These are phyloP conservation scores for Rotaria magnacalcarata DNA, from an alignment of 2,888 invertebrate genomes.

Conservation along the genomic window DNA sequence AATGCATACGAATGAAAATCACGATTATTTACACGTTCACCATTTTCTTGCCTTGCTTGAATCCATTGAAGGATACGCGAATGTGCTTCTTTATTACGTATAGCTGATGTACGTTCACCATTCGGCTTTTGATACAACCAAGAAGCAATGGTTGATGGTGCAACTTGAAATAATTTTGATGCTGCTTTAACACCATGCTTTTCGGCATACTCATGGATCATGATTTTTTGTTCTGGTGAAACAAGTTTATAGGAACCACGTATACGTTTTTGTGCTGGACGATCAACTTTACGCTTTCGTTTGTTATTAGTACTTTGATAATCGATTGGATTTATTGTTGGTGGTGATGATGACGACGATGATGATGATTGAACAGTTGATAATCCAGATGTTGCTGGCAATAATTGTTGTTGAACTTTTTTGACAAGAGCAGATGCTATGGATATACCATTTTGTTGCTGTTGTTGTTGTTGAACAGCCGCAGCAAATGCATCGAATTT, in stretches of 20 bases:
- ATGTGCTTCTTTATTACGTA: constrained; percentile 34
- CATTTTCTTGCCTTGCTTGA: constrained; percentile 7
- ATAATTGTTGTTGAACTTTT: constrained; percentile 14
- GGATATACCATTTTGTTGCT: constrained; percentile 8
- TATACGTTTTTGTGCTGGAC: constrained; percentile 25
- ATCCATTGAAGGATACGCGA: constrained; percentile 22
- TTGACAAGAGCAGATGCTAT: background rate
- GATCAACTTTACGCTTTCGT: constrained; percentile 25
- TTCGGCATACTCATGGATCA: constrained; percentile 30
- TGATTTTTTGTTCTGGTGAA: constrained; percentile 26
- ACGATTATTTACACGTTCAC: constrained; percentile 20
- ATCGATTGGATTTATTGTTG: background rate
- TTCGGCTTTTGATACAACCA: constrained; percentile 36
- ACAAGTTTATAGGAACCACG: constrained; percentile 32
- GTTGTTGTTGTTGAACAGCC: constrained; percentile 12
- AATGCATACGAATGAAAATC: constrained; percentile 22
- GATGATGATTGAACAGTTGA: background rate
- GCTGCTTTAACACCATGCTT: constrained; percentile 36
- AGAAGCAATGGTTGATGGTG: constrained; percentile 18
- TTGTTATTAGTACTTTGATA: background rate
- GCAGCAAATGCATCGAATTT: constrained; percentile 25
- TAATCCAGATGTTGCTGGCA: background rate
- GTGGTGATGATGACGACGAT: background rate
- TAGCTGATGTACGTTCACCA: constrained; percentile 36
- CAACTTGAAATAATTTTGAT: constrained; percentile 32